Evolutionary conservation across 2,888 invertebrate genomes (phyloP).

Genomic region (Baccha elongata): DNA sequence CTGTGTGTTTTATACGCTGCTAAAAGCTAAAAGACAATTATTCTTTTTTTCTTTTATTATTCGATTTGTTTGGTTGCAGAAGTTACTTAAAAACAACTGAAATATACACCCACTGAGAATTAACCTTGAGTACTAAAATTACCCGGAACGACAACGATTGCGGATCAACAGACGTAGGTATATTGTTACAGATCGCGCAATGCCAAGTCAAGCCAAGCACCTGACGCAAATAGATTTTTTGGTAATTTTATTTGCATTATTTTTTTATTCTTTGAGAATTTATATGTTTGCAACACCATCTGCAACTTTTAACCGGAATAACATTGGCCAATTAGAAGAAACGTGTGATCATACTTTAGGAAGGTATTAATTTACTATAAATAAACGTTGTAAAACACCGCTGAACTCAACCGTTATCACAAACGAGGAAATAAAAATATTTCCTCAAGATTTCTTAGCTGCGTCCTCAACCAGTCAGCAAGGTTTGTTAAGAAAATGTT

Average conservation of each 20-base stretch:
- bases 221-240: slow-evolving; percentile 44
- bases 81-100: neutral
- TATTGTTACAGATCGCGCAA: slow-evolving; percentile 61
- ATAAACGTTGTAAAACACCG: neutral
- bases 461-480: slow-evolving; percentile 15
- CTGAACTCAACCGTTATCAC: neutral
- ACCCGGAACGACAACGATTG: slow-evolving; percentile 52
- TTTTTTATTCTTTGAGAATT: slow-evolving; percentile 40
- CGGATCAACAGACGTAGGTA: slow-evolving; percentile 54
- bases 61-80: slow-evolving; percentile 12
- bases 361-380: neutral
- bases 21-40: neutral
- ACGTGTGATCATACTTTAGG: slow-evolving; percentile 38
- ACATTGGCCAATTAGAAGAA: slow-evolving; percentile 50
- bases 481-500: slow-evolving; percentile 37
- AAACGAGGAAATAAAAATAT: slow-evolving; percentile 35
- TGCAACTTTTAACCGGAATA: slow-evolving; percentile 47
- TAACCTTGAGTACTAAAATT: slow-evolving; percentile 58
- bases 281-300: slow-evolving; percentile 34
- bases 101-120: slow-evolving; percentile 42
- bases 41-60: slow-evolving; percentile 4
- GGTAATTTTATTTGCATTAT: neutral
- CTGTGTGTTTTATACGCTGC: slow-evolving; percentile 27
- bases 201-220: slow-evolving; percentile 44
- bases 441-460: slow-evolving; percentile 36